Conservation (phyloP, 2,797 vertebrate genomes). For the Danio tinwini region DNA sequence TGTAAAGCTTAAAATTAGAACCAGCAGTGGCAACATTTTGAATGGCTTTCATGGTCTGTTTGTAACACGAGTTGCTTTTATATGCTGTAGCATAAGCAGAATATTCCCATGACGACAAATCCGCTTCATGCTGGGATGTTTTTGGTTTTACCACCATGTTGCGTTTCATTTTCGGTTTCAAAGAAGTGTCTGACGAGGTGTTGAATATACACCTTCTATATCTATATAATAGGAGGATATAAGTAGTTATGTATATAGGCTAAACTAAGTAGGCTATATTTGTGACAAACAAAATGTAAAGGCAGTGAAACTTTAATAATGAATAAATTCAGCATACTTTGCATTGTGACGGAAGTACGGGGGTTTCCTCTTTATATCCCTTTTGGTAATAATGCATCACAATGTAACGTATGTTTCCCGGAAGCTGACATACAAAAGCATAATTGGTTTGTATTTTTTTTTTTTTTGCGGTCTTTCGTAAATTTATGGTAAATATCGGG, state of each 20-base stretch:
- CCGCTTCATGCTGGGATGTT: no score
- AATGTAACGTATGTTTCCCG: neutral
- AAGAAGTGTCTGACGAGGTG: no score
- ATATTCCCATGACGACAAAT: no score
- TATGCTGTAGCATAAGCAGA: neutral
- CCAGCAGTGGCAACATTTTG: constrained; percentile 5
- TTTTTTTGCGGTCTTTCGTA: neutral
- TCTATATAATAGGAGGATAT: no score
- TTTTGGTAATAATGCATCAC: neutral
- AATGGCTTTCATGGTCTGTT: neutral
- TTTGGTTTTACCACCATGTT: no score
- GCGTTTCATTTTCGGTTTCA: no score
- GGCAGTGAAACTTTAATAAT: no score
- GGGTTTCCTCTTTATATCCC: neutral
- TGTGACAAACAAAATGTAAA: no score
- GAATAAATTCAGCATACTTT: no score
- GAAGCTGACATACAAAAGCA: neutral
- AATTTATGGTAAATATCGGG: neutral
- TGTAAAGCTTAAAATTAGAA: constrained; percentile 15
- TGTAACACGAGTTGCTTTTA: neutral
- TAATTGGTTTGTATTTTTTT: neutral
- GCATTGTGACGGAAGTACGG: neutral
- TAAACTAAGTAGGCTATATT: no score
- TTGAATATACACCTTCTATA: no score
- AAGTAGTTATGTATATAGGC: no score